Evolutionary conservation across 1,140 invertebrate genomes (phyloP).

Genomic region (Drosophila leontia): DNA sequence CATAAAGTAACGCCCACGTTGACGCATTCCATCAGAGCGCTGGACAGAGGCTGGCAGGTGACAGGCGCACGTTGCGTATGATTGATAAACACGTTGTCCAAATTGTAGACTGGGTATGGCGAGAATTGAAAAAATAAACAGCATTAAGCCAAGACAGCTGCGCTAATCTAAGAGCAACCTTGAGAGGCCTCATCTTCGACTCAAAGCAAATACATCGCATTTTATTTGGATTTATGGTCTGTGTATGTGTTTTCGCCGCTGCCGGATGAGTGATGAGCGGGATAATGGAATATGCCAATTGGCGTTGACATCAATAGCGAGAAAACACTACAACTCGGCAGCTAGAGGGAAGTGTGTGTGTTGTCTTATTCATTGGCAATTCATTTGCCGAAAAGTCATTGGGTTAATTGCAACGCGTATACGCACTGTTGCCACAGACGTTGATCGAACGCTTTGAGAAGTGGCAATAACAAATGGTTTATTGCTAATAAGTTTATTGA

Average conservation of each 20-base stretch:
- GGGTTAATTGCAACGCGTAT: constrained; percentile 67
- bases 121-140: constrained; percentile 42
- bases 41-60: constrained; percentile 56
- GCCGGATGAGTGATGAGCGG: constrained; percentile 67
- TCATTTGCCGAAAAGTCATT: constrained; percentile 46
- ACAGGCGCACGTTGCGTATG: constrained; percentile 72
- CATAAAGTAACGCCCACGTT: constrained; percentile 61
- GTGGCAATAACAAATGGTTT: not conserved
- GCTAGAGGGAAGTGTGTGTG: constrained; percentile 22
- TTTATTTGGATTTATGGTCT: constrained; percentile 37
- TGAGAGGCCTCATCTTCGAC: constrained; percentile 56
- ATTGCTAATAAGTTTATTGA: constrained; percentile 10
- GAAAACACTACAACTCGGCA: constrained; percentile 22
- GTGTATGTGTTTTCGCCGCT: constrained; percentile 11
- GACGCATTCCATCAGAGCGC: constrained; percentile 47
- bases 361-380: constrained; percentile 38
- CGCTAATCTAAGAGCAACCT: constrained; percentile 62
- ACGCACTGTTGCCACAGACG: constrained; percentile 33
- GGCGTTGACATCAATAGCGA: constrained; percentile 62
- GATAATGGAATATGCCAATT: constrained; percentile 79
- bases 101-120: constrained; percentile 47
- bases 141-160: constrained; percentile 51
- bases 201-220: constrained; percentile 13
- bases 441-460: constrained; percentile 23
- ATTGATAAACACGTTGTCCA: constrained; percentile 73